Percentiles rank a stretch among this genome's conserved stretches.
Conservation (phyloP, 2,797 vertebrate genomes). For the Oreochromis grahami region DNA sequence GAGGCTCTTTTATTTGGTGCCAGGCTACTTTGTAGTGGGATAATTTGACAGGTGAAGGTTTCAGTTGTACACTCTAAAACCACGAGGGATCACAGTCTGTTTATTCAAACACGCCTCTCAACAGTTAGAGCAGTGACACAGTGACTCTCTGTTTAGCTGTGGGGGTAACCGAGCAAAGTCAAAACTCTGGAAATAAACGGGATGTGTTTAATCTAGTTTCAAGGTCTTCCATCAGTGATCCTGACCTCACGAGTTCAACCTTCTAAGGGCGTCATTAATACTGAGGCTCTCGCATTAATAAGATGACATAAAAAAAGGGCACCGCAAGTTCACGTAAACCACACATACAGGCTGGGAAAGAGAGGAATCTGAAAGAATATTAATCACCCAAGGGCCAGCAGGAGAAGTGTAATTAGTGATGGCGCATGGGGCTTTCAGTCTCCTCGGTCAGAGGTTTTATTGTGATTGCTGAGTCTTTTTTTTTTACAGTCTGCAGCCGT, state of each 20-base stretch:
- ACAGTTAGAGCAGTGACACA: not conserved
- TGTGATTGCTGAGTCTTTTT: slow-evolving; percentile 41
- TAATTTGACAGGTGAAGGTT: slow-evolving; percentile 18
- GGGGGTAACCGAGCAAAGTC: not conserved
- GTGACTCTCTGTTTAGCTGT: not conserved
- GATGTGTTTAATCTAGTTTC: slow-evolving; percentile 19
- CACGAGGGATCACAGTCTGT: slow-evolving; percentile 2
- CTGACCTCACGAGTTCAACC: slow-evolving; percentile 38
- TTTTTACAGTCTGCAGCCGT: slow-evolving; percentile 24
- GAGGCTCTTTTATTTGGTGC: not conserved
- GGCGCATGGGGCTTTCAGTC: slow-evolving; percentile 45
- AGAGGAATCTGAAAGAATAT: slow-evolving; percentile 30
- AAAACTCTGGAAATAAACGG: not conserved
- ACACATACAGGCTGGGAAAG: slow-evolving; percentile 3
- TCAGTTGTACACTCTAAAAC: slow-evolving; percentile 15
- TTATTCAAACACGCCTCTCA: slow-evolving; percentile 27
- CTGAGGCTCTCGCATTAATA: slow-evolving; percentile 27
- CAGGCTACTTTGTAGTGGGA: slow-evolving; percentile 2
- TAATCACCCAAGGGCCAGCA: slow-evolving; percentile 45
- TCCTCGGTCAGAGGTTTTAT: slow-evolving; percentile 34
- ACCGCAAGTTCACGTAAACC: slow-evolving; percentile 24
- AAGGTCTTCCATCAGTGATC: slow-evolving; percentile 20
- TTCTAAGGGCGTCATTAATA: slow-evolving; percentile 43
- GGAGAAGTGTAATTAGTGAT: slow-evolving; percentile 58
- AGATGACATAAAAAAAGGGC: not conserved